A percentile compares a stretch with the other conserved stretches of the same genome.
Conservation (phyloP, 2,113 vertebrate genomes). For the Microcebus jonahi region DNA sequence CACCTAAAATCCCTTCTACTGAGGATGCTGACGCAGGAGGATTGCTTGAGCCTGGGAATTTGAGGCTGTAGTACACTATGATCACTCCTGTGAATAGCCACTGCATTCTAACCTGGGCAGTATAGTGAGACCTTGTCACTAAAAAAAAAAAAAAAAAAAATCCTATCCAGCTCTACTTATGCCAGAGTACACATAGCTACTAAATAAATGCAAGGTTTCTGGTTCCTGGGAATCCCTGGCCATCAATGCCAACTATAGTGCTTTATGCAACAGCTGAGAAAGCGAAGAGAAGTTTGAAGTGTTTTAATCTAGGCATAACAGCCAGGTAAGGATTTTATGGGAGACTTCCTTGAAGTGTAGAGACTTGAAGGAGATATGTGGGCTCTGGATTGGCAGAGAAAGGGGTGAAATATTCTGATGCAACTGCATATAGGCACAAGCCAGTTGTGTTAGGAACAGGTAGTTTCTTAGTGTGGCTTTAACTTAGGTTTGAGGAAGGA, state of each 20-base stretch:
- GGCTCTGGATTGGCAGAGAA: not conserved
- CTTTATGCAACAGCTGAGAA: conserved; percentile 40
- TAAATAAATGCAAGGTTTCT: not conserved
- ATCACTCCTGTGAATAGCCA: too few relatives aligned
- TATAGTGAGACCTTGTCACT: too few relatives aligned
- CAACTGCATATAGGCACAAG: not conserved
- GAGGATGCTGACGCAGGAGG: too few relatives aligned
- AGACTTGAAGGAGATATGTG: not conserved
- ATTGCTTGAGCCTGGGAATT: too few relatives aligned
- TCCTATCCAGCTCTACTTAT: not conserved
- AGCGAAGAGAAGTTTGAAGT: not conserved
- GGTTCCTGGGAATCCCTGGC: not conserved
- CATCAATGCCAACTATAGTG: not conserved
- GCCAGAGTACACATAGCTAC: not conserved
- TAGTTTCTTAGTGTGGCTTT: conserved; percentile 21
- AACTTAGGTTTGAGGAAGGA: not conserved
- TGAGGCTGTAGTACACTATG: too few relatives aligned
- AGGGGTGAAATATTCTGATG: not conserved
- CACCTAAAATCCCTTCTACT: too few relatives aligned
- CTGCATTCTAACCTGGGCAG: too few relatives aligned
- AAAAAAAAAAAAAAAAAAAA: not conserved
- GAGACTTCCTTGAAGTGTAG: not conserved
- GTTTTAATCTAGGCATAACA: conserved; percentile 16
- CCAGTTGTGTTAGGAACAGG: not conserved
- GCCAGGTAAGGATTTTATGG: not conserved